Conservation (phyloP, 2,797 vertebrate species). For the Urophycis tenuis region DNA sequence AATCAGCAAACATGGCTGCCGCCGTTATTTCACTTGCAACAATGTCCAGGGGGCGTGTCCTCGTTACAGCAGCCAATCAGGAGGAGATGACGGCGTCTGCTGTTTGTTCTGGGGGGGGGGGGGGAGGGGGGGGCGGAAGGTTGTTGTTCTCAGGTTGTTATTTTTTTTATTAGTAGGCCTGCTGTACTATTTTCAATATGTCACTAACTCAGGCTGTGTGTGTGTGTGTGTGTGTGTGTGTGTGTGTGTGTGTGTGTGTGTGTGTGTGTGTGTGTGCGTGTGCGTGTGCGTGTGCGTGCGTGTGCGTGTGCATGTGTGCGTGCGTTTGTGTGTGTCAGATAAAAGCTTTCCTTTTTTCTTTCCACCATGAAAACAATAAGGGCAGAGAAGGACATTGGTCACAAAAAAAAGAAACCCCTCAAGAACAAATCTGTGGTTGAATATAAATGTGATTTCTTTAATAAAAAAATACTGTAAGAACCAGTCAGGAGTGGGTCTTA, state of each 20-base stretch:
- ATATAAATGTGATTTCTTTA: not conserved
- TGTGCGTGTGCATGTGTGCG: not conserved
- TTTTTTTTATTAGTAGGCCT: not conserved
- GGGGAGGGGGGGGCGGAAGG: too few species aligned
- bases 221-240: conserved; percentile 2
- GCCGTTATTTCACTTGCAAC: not conserved
- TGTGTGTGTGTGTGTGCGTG: not conserved
- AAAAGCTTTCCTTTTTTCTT: not conserved
- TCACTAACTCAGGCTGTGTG: not conserved
- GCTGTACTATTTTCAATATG: not conserved
- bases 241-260: not conserved
- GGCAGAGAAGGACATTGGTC: not conserved
- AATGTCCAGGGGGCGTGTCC: conserved; percentile 13
- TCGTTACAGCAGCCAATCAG: not conserved
- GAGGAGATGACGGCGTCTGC: not conserved
- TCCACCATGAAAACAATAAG: not conserved
- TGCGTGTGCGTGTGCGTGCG: not conserved
- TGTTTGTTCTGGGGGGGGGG: not conserved
- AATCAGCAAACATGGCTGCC: conserved; percentile 14
- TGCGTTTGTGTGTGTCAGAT: not conserved
- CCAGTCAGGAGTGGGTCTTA: not conserved
- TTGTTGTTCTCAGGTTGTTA: too few species aligned
- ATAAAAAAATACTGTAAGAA: not conserved
- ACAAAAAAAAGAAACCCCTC: not conserved
- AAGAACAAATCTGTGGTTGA: not conserved